Base-by-base conservation (phyloP, 2,888 invertebrate species). In the Lithophane socia region DNA sequence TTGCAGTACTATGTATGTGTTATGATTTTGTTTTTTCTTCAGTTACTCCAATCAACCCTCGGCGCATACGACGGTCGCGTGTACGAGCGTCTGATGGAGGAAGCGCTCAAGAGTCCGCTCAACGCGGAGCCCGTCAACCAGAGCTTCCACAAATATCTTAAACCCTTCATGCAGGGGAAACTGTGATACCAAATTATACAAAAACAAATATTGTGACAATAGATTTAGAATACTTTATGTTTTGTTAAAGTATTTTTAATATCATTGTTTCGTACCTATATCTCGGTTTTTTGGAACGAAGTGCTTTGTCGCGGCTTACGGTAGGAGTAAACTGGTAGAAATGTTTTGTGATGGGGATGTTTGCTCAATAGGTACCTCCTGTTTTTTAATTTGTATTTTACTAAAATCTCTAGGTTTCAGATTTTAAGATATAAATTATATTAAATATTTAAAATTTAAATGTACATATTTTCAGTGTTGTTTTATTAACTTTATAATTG, bases 21-120 rank as follows among this genome's bases (percentile, higher is more conserved):
- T 2, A 47, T 24, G 9, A 3, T 29, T 7, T 24, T 24, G 0
- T 21, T 47, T 21, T n/a, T 49, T 69, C 8, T 77, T 2, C 73
- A 95, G 95, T 87, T 94, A 66, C 87, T 95, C 8, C 96, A 97
- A 44, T 98, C 98, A 0, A 97, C 98, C 0, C 93, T 98, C 29
- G 98, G 99, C 9, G 97, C 98, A 4, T 98, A 97, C 91, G 98
- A 98, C 93, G 98, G 98, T 2, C 97, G 98, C 85, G 98, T 98
- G 61, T 99, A 98, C 93, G 98, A 98, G 90, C 97, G 98, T 24
- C 95, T 98, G 75, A 98, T 98, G 92, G 97, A 97, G 75, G 98
- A 98, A 88, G 98, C 98, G 0, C 96, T 97, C 91, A 98, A 98
- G 92, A 98, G 98, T 91, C 98, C 98, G 0, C 95, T 98, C 87